Evolutionary conservation across 2,113 vertebrate species (phyloP).

Genomic region (Sclerurus mexicanus): DNA sequence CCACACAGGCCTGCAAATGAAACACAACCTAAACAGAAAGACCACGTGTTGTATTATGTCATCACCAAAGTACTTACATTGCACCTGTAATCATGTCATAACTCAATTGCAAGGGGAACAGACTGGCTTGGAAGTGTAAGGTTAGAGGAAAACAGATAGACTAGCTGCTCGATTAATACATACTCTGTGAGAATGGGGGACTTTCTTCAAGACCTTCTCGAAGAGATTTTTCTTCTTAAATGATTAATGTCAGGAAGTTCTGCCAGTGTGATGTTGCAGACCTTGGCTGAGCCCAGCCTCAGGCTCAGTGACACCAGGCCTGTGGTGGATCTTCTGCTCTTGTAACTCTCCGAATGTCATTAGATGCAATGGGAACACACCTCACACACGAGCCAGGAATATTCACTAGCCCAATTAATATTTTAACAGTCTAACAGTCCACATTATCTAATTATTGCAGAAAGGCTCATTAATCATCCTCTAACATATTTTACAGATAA

Average conservation of each 20-base stretch:
- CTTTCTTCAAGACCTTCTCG: background rate
- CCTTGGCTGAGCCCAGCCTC: background rate
- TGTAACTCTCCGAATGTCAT: background rate
- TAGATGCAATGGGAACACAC: rapidly evolving
- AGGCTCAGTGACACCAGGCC: background rate
- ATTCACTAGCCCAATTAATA: background rate
- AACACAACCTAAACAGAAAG: background rate
- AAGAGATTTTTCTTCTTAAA: background rate
- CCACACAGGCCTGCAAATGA: background rate
- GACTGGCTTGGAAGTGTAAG: background rate
- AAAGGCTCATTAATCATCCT: background rate
- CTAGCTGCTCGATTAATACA: background rate
- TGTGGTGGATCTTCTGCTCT: rapidly evolving
- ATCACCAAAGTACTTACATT: background rate
- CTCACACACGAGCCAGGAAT: too few species aligned
- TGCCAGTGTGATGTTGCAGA: rapidly evolving
- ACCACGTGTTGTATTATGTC: background rate
- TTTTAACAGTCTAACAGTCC: background rate
- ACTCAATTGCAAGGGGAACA: background rate
- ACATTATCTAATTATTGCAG: background rate
- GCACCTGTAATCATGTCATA: background rate
- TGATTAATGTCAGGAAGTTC: background rate
- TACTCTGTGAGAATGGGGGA: rapidly evolving
- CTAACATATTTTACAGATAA: background rate
- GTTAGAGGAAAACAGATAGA: background rate